Evolutionary conservation across 2,888 invertebrate genomes (phyloP).

Genomic region (Panopea generosa): DNA sequence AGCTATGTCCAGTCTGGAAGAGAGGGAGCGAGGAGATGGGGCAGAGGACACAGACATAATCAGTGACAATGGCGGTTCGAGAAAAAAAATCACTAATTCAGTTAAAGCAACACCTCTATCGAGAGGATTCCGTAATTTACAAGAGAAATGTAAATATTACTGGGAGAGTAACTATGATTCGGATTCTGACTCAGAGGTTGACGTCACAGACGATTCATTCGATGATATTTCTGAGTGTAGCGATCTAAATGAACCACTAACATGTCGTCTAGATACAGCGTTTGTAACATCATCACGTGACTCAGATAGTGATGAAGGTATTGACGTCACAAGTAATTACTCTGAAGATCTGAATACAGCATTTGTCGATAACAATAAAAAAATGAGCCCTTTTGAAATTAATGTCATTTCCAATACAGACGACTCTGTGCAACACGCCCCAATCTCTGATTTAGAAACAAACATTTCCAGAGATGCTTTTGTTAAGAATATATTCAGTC

Average conservation of each 20-base stretch:
- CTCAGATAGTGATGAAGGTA: slow-evolving; percentile 49
- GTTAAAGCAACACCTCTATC: no score
- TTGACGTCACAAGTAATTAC: slow-evolving; percentile 43
- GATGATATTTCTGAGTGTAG: slow-evolving; percentile 1
- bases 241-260: background rate
- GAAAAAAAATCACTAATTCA: no score
- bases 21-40: slow-evolving; percentile 1
- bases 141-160: slow-evolving; percentile 18
- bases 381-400: background rate
- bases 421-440: background rate
- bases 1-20: no score
- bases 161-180: slow-evolving; percentile 19
- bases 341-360: slow-evolving; percentile 38
- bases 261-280: slow-evolving; percentile 22
- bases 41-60: background rate
- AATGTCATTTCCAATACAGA: background rate
- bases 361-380: slow-evolving; percentile 23
- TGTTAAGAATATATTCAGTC: slow-evolving; percentile 10
- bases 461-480: slow-evolving; percentile 9
- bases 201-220: slow-evolving; percentile 8
- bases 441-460: slow-evolving; percentile 3
- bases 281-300: slow-evolving; percentile 30
- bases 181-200: slow-evolving; percentile 26
- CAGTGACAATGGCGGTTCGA: no score
- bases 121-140: background rate